Base-by-base conservation (phyloP, 1,140 invertebrate genomes). In the Calephelis virginiensis region DNA sequence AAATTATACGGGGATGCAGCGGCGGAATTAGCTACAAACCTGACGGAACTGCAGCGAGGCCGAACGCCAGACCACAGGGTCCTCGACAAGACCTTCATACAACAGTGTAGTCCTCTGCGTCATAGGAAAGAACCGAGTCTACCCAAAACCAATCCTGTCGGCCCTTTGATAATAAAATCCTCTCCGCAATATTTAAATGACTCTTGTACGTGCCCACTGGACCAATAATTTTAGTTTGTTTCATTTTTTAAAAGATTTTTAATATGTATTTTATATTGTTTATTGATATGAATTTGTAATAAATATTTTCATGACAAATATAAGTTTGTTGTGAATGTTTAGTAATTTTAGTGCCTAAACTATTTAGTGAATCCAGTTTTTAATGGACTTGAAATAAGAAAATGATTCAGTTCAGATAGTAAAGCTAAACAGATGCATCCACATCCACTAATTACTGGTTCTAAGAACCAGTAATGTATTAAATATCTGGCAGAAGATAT, bases 1-100 rank as follows among this genome's bases (percentile, higher is more conserved):
- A 75, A 69, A 43, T 61, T 86, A n/a, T 90, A 88, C 61, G 83
- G 83, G 1, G 81, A 84, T 62, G 85, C 88, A 11, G 85, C 86
- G 0, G 71, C 81, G n/a, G 84, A 86, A 61, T 50, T 88, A 45
- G 86, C 85, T 7, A 82, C 63, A 62, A 89, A 88, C 61, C 63
- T 88, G 28, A 68, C 82, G 0, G 85, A 87, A 37, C 63, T 89
- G 6, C 85, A 87, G 63, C 78, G 77, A 8, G 81, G 81, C 1
- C 70, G 81, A 3, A 66, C 59, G 12, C 63, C 74, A 76, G 68
- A 76, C 0, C 64, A 76, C 48, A 76, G 64, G 56, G 70, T 88
- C 8, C 82, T 67, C 0, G 80, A 85, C 4, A 88, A 88, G 45
- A 82, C 83, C 0, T 75, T 74, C 7, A 70, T 46, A 6, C 73